A percentile compares a stretch with the other conserved stretches of the same genome.
Conservation (phyloP, 2,113 vertebrate species). For the Menura novaehollandiae region DNA sequence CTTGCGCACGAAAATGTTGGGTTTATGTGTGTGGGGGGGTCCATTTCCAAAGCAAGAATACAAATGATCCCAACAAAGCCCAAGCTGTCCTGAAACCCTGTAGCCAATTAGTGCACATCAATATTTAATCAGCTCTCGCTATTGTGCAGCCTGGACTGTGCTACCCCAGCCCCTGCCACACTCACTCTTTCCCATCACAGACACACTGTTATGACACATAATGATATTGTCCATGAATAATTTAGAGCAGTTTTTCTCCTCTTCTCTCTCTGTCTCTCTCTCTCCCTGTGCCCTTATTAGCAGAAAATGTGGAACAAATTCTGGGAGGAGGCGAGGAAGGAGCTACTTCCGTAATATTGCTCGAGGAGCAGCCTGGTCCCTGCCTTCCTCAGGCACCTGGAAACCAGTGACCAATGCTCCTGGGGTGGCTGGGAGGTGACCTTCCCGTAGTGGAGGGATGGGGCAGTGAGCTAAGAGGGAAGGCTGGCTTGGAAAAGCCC, state of each 20-base stretch:
- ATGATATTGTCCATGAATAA: constrained; percentile 97
- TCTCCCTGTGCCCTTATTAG: constrained; percentile 65
- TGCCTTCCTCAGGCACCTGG: not conserved
- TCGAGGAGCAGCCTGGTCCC: not conserved
- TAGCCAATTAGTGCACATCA: constrained; percentile 97
- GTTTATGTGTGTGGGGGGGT: constrained; percentile 43
- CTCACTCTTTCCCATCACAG: constrained; percentile 68
- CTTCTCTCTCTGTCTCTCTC: constrained; percentile 40
- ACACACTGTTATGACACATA: constrained; percentile 97
- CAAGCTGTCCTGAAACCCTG: constrained; percentile 90
- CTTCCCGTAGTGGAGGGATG: not conserved
- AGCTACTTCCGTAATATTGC: not conserved
- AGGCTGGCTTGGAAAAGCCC: not conserved
- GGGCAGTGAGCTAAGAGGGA: not conserved
- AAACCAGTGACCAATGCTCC: accelerated
- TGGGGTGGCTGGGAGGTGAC: not conserved
- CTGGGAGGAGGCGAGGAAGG: constrained; percentile 20
- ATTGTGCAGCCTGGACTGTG: constrained; percentile 73
- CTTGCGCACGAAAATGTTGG: constrained; percentile 77
- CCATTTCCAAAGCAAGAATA: constrained; percentile 84
- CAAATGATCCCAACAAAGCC: constrained; percentile 89
- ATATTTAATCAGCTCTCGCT: constrained; percentile 93
- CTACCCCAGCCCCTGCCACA: constrained; percentile 78
- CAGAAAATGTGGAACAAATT: constrained; percentile 64
- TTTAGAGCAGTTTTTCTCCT: constrained; percentile 75